These are phyloP conservation scores for Adelphocoris suturalis DNA, from an alignment of 2,888 invertebrate genomes.

Conservation along the genomic window DNA sequence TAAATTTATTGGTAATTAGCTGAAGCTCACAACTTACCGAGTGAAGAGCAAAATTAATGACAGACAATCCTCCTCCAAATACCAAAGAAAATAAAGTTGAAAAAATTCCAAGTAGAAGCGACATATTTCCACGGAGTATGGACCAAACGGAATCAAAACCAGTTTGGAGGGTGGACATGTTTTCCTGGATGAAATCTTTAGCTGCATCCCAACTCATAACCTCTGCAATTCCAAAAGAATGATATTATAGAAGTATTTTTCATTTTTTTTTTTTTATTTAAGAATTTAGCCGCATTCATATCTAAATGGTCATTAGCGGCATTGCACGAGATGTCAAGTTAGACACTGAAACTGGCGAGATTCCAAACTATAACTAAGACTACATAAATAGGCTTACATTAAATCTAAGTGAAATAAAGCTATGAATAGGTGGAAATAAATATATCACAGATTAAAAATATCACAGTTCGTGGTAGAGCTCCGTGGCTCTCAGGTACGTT, in stretches of 20 bases:
- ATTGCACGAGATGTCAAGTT: no score
- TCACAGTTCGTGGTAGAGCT: no score
- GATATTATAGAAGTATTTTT: not conserved
- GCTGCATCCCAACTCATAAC: slow-evolving; percentile 87
- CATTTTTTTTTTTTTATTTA: not conserved
- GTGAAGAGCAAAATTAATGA: slow-evolving; percentile 91
- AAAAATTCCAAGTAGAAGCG: slow-evolving; percentile 89
- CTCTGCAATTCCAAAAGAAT: slow-evolving; percentile 79
- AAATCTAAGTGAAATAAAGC: no score
- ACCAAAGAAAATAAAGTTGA: slow-evolving; percentile 93
- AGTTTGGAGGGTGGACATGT: slow-evolving; percentile 92
- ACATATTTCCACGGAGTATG: slow-evolving; percentile 94
- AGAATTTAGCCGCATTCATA: no score
- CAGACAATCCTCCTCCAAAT: slow-evolving; percentile 93
- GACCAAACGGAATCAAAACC: slow-evolving; percentile 93
- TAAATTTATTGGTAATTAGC: no score
- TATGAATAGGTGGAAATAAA: no score
- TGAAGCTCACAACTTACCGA: slow-evolving; percentile 81
- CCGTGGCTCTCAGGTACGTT: no score
- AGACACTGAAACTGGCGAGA: no score
- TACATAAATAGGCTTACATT: no score
- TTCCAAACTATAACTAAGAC: no score
- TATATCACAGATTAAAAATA: no score
- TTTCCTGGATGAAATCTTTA: slow-evolving; percentile 91
- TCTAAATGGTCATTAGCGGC: no score